These are phyloP conservation scores for Drosophila repletoides DNA, from an alignment of 1,140 invertebrate genomes.

Conservation along the genomic window DNA sequence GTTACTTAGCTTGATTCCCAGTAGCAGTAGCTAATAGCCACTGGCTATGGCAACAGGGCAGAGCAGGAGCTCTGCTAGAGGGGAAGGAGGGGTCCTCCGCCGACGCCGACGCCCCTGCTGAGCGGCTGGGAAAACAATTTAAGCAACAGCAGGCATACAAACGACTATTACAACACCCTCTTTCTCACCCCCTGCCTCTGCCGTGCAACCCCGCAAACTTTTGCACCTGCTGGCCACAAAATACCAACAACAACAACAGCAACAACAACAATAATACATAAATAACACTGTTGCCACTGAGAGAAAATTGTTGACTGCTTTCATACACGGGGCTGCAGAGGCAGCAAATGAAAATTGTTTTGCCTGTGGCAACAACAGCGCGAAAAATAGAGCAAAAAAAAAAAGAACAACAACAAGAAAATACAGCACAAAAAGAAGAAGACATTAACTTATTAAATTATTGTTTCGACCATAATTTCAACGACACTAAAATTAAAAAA, in stretches of 20 bases:
- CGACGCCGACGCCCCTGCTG: too few species aligned
- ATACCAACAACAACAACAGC: slow-evolving; percentile 31
- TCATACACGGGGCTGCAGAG: background rate
- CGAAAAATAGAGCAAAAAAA: background rate
- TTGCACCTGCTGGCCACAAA: slow-evolving; percentile 64
- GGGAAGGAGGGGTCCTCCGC: too few species aligned
- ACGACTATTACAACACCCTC: slow-evolving; percentile 39
- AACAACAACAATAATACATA: slow-evolving; percentile 54
- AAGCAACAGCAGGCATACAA: slow-evolving; percentile 43
- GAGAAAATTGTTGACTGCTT: slow-evolving; percentile 33
- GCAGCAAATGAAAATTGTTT: slow-evolving; percentile 67
- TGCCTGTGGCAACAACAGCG: slow-evolving; percentile 28
- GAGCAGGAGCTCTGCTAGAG: slow-evolving; percentile 3
- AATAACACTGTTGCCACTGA: slow-evolving; percentile 69
- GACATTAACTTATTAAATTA: slow-evolving; percentile 80
- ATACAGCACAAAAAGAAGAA: slow-evolving; percentile 48
- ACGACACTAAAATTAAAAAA: slow-evolving; percentile 81
- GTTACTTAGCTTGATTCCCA: slow-evolving; percentile 29
- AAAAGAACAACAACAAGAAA: slow-evolving; percentile 3
- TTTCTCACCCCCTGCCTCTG: background rate
- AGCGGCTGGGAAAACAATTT: slow-evolving; percentile 61
- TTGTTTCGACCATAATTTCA: slow-evolving; percentile 78
- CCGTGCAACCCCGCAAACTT: slow-evolving; percentile 23
- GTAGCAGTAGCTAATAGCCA: slow-evolving; percentile 60
- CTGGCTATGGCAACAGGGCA: slow-evolving; percentile 40